These are phyloP conservation scores for Synergus itoensis DNA, from an alignment of 2,888 invertebrate species.

Conservation along the genomic window DNA sequence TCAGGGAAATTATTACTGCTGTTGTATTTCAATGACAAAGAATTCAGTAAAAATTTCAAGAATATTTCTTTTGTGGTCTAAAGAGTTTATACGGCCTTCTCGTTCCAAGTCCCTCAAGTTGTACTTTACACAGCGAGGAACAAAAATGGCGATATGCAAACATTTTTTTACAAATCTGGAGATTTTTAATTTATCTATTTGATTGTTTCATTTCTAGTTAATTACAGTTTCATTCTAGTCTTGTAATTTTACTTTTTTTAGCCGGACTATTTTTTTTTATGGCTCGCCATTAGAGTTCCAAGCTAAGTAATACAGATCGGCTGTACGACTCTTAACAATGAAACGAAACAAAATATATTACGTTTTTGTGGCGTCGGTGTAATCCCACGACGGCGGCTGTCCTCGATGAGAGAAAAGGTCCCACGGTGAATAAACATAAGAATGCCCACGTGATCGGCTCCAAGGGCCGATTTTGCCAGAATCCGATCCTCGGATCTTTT, in stretches of 20 bases:
- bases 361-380: slow-evolving; percentile 51
- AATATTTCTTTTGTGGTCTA: background rate
- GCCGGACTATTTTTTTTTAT: background rate
- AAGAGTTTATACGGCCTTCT: slow-evolving; percentile 28
- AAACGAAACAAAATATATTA: slow-evolving; percentile 53
- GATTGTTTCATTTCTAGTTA: background rate
- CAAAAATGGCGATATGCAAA: background rate
- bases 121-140: slow-evolving; percentile 13
- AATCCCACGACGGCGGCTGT: slow-evolving; percentile 64
- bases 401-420: slow-evolving; percentile 59
- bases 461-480: slow-evolving; percentile 48
- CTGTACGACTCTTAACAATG: slow-evolving; percentile 40
- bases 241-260: background rate
- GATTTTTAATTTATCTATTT: background rate
- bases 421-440: slow-evolving; percentile 59
- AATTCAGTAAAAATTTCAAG: background rate
- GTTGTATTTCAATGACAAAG: background rate
- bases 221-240: too few relatives aligned
- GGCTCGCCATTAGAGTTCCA: slow-evolving; percentile 6
- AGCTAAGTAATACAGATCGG: slow-evolving; percentile 24
- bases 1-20: background rate
- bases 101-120: slow-evolving; percentile 31
- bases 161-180: background rate
- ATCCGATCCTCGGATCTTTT: slow-evolving; percentile 43
- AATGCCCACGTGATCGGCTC: slow-evolving; percentile 61